Base-by-base conservation (phyloP, 2,888 invertebrate species). In the Cepaea hortensis region DNA sequence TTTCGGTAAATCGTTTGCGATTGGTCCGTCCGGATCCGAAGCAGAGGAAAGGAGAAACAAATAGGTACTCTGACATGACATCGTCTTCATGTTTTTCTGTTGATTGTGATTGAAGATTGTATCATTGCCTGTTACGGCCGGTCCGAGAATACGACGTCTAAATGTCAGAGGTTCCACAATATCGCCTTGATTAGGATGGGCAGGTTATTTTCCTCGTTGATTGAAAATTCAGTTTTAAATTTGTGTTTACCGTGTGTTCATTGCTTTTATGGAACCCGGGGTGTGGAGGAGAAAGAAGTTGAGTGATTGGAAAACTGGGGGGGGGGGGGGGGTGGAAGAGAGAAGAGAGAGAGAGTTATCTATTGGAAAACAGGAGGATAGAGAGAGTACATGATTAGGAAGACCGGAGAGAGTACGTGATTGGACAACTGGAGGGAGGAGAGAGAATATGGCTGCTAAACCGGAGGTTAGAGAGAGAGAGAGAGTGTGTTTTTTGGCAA, bases 161-260 rank as follows among this genome's bases (percentile, higher is more conserved):
- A 73, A 82, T 73, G 82, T 55, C 55, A 82, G 82, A 72, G 55
- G 73, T 82, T 50, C 72, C 55, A 82, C 82, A 82, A 82, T 82
- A 55, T 82, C n/a, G 48, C 55, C 82, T 82, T 82, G 82, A 82
- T 82, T 82, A 70, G 85, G 84, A 35, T 20, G 46, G 61, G 62
- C 76, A 55, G 75, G 48, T 75, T 73, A 75, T 84, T 76, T 84
- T 72, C 83, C 11, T 3, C 73, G n/a, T 73, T 68, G 83, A 83
- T 79, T 79, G 79, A 79, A 79, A 55, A 62, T 62, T 79, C 23
- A 35, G 62, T 77, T n/a, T 55, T 50, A 77, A 55, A 77, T 55
- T 77, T 77, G 77, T 77, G 48, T 50, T 77, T 77, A 55, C 55
- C 20, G n/a, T 55, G 50, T 55, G 50, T 61, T n/a, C 55, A 23